A percentile compares a stretch with the other conserved stretches of the same genome.
These are phyloP conservation scores for Synanthedon formicaeformis DNA, from an alignment of 2,888 invertebrate genomes.

Conservation along the genomic window DNA sequence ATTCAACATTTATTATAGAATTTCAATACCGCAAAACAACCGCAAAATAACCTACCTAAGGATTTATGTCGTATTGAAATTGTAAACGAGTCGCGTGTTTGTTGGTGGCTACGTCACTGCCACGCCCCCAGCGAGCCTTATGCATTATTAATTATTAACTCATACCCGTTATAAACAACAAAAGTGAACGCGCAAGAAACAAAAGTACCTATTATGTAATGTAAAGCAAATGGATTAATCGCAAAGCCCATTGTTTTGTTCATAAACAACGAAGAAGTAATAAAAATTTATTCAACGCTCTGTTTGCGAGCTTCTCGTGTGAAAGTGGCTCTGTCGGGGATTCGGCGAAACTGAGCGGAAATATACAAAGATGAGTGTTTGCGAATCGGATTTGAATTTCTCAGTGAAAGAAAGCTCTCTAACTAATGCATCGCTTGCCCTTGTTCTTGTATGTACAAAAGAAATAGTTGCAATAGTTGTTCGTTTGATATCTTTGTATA, in stretches of 20 bases:
- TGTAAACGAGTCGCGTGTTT: background rate
- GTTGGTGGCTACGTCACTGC: conserved; percentile 3
- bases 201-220: background rate
- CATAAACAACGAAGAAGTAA: background rate
- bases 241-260: no score
- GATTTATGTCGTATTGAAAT: background rate
- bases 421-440: no score
- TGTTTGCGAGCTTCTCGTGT: background rate
- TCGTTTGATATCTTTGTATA: no score
- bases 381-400: background rate
- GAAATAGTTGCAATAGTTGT: no score
- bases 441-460: no score
- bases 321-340: background rate
- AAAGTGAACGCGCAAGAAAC: background rate
- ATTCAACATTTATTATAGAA: background rate
- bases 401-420: background rate
- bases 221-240: background rate
- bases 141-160: background rate
- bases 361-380: background rate
- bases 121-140: conserved; percentile 4
- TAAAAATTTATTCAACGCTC: background rate
- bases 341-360: background rate
- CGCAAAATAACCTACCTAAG: background rate
- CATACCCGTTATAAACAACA: background rate
- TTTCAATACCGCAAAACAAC: background rate